A percentile compares a stretch with the other conserved stretches of the same genome.
Conservation (phyloP, 2,113 vertebrate species). For the Chlamydotis undulata region DNA sequence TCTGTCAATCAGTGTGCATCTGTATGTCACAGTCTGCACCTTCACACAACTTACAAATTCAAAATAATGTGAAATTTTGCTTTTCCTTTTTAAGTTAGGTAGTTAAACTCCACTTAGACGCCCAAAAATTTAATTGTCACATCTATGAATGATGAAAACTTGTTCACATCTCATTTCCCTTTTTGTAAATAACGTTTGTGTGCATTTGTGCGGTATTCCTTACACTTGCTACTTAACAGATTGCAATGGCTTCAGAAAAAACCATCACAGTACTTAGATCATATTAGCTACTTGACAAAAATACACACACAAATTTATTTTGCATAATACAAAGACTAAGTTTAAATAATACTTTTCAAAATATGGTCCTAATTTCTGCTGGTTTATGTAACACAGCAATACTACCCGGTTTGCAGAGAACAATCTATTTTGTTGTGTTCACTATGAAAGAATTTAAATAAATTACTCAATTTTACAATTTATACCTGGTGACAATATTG, state of each 20-base stretch:
- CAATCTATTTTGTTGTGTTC: background rate
- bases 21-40: background rate
- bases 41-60: background rate
- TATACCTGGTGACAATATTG: background rate
- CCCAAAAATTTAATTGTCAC: background rate
- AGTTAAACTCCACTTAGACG: background rate
- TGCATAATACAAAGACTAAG: background rate
- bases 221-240: background rate
- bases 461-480: background rate
- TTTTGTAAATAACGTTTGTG: background rate
- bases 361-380: background rate
- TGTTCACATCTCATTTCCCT: background rate
- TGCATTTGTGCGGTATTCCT: background rate
- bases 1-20: background rate
- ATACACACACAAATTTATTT: background rate
- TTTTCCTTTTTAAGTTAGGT: background rate
- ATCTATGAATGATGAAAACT: background rate
- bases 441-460: background rate
- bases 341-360: conserved; percentile 1
- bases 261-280: background rate
- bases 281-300: background rate
- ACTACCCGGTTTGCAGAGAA: background rate
- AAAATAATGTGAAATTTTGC: background rate
- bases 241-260: background rate
- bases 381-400: background rate